phyloP scores from a whole-genome alignment of 2,888 invertebrate genomes.

The Mechanitis messenoides region DNA sequence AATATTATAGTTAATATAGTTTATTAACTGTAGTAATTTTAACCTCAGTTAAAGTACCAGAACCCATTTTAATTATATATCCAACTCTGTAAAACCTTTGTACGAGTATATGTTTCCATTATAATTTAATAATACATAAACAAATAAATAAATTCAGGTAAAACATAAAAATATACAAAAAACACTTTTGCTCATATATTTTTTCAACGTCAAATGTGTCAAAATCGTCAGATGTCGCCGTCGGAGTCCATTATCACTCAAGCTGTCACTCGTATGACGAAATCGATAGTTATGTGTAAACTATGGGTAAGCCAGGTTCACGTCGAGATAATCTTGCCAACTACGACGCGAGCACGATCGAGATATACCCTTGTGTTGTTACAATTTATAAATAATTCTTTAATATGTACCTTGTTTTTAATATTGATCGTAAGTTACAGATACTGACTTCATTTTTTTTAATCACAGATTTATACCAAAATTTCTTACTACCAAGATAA shows the following conservation, averaged over 20 bases:
- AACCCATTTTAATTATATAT: too few species aligned
- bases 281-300: conserved; percentile 57
- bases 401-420: background rate
- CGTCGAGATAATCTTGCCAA: conserved; percentile 52
- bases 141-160: too few species aligned
- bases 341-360: conserved; percentile 52
- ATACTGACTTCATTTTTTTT: background rate
- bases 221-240: conserved; percentile 25
- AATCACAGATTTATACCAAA: too few species aligned
- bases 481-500: too few species aligned
- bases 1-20: too few species aligned
- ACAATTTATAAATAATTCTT: background rate
- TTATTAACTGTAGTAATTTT: too few species aligned
- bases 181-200: conserved; percentile 6
- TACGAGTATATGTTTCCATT: too few species aligned
- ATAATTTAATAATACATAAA: too few species aligned
- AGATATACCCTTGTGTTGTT: conserved; percentile 25
- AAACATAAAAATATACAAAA: too few species aligned
- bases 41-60: too few species aligned
- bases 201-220: conserved; percentile 17
- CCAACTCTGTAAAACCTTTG: too few species aligned
- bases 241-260: conserved; percentile 36
- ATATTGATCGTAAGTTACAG: background rate
- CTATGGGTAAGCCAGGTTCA: conserved; percentile 55
- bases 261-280: conserved; percentile 50